Percentiles rank a stretch among this genome's conserved stretches.
Conservation (phyloP, 2,113 vertebrate genomes). For the Odocoileus hemionus region DNA sequence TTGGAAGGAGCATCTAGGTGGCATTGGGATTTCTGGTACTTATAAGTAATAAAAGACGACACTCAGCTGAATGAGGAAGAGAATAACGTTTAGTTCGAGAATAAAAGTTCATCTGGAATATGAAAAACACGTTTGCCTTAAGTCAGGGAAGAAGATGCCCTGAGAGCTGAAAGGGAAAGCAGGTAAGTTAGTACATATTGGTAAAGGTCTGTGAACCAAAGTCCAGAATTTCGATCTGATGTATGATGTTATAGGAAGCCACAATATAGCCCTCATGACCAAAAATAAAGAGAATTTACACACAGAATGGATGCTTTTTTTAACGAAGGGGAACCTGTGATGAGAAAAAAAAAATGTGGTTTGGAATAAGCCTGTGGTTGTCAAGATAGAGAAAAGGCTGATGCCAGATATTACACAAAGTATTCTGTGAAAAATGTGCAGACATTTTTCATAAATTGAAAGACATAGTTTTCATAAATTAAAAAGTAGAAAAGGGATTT, state of each 20-base stretch:
- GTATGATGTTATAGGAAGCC: slow-evolving; percentile 2
- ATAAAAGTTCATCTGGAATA: not conserved
- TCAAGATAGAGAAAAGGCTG: slow-evolving; percentile 47
- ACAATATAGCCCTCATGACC: not conserved
- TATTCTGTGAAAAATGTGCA: not conserved
- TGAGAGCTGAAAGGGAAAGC: slow-evolving; percentile 10
- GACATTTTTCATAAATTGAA: slow-evolving; percentile 7
- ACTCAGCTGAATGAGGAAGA: not conserved
- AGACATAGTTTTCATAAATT: not conserved
- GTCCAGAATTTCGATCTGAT: not conserved
- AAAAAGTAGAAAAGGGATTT: slow-evolving; percentile 17
- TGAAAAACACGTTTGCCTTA: not conserved
- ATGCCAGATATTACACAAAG: slow-evolving; percentile 1
- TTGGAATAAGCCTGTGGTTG: slow-evolving; percentile 1
- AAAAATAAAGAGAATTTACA: not conserved
- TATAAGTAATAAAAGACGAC: not conserved
- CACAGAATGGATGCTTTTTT: not conserved
- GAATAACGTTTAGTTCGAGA: not conserved
- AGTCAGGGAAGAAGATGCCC: not conserved
- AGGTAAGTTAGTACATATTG: not conserved
- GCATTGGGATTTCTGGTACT: not conserved
- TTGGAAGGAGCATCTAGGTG: not conserved
- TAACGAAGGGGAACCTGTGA: not conserved
- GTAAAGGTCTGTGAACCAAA: not conserved
- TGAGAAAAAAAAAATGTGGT: not conserved